These are phyloP conservation scores for Emydocephalus ijimae DNA, from an alignment of 2,113 vertebrate species.

Conservation along the genomic window DNA sequence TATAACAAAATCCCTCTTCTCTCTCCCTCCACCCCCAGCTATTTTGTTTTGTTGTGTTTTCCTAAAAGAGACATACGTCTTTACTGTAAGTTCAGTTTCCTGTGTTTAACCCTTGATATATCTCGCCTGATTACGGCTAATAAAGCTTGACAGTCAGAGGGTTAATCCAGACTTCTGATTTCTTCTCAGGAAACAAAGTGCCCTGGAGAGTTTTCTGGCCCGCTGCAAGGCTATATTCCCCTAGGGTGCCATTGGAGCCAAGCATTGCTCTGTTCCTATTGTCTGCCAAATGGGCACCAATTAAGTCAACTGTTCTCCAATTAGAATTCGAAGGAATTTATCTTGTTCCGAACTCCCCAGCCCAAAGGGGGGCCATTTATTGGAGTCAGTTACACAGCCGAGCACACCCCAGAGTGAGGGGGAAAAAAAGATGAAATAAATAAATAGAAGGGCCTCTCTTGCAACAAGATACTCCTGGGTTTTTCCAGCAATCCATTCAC, in stretches of 20 bases:
- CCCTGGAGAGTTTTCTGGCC: constrained; percentile 83
- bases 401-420: constrained; percentile 35
- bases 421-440: constrained; percentile 71
- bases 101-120: constrained; percentile 72
- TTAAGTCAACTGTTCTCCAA: constrained; percentile 98
- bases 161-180: constrained; percentile 84
- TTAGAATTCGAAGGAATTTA: constrained; percentile 95
- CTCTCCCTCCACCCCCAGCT: background rate
- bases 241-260: constrained; percentile 86
- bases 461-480: constrained; percentile 92
- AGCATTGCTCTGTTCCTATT: constrained; percentile 87
- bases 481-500: constrained; percentile 80
- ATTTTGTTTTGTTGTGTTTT: constrained; percentile 15
- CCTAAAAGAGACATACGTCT: constrained; percentile 65
- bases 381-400: constrained; percentile 81
- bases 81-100: constrained; percentile 67
- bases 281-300: constrained; percentile 97
- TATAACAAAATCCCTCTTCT: background rate
- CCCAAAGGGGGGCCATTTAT: constrained; percentile 71
- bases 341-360: constrained; percentile 79
- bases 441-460: constrained; percentile 84
- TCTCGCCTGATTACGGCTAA: constrained; percentile 73
- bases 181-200: constrained; percentile 91
- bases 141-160: constrained; percentile 79
- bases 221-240: constrained; percentile 92